Conservation (phyloP, 1,140 invertebrate species). For the Mya arenaria region DNA sequence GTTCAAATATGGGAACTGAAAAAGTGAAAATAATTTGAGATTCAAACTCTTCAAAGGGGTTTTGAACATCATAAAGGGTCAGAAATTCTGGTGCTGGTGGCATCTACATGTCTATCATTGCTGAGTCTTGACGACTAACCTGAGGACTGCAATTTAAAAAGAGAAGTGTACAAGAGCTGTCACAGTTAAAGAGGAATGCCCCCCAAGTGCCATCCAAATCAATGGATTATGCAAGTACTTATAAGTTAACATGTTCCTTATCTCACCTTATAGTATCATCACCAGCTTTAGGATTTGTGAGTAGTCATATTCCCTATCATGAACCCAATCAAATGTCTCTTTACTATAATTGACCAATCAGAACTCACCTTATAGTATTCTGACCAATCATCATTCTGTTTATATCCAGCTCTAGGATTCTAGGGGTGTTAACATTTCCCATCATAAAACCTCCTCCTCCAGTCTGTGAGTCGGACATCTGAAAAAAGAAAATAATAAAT, state of each 20-base stretch:
- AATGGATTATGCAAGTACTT: not conserved
- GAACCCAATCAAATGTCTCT: not conserved
- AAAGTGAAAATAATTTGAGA: too few relatives aligned
- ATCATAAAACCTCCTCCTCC: conserved; percentile 21
- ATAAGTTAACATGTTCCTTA: not conserved
- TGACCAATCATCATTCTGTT: conserved; percentile 81
- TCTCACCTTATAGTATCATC: not conserved
- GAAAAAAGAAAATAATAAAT: conserved; percentile 48
- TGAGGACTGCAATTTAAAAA: too few relatives aligned
- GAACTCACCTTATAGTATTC: conserved; percentile 78
- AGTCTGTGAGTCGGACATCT: conserved; percentile 70
- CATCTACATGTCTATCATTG: too few relatives aligned
- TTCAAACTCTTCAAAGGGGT: too few relatives aligned
- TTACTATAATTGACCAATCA: conserved; percentile 1
- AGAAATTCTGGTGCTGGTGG: too few relatives aligned
- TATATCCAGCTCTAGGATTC: conserved; percentile 80
- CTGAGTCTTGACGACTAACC: too few relatives aligned
- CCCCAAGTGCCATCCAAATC: not conserved
- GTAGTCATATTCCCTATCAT: not conserved
- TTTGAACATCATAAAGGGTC: too few relatives aligned
- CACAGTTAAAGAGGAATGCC: not conserved
- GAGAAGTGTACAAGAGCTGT: too few relatives aligned
- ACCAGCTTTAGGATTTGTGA: not conserved
- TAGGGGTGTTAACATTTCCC: conserved; percentile 71
- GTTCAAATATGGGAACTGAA: too few relatives aligned